phyloP scores from a whole-genome alignment of 2,797 vertebrate genomes.

The Halcyon badia region DNA sequence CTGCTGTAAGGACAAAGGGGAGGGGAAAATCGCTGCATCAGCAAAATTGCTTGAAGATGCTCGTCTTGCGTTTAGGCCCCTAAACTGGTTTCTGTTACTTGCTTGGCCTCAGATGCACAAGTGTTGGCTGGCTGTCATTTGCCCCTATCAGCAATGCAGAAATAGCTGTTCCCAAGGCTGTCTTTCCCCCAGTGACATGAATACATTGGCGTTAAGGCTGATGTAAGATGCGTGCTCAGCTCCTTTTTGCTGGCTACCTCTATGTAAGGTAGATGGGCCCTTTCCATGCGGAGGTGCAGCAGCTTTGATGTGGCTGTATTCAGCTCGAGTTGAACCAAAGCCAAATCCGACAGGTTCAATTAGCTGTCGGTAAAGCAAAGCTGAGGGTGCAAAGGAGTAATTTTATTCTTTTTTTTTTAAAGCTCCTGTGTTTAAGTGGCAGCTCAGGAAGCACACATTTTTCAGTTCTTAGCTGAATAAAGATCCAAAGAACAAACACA shows the following conservation, averaged over 20 bases:
- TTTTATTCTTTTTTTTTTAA: constrained; percentile 41
- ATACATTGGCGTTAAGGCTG: not conserved
- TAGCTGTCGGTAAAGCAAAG: constrained; percentile 1
- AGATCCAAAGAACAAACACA: constrained; percentile 63
- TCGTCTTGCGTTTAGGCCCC: not conserved
- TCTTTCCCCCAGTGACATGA: not conserved
- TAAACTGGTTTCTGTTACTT: not conserved
- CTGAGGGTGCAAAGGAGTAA: constrained; percentile 26
- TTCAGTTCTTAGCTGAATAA: constrained; percentile 64
- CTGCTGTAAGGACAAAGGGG: constrained; percentile 26
- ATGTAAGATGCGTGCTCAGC: constrained; percentile 51
- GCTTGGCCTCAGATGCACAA: not conserved
- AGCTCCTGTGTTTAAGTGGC: constrained; percentile 57
- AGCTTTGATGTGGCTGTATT: constrained; percentile 64
- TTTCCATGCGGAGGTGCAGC: constrained; percentile 23
- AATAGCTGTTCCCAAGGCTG: constrained; percentile 19
- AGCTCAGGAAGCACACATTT: constrained; percentile 64
- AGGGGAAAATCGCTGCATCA: not conserved
- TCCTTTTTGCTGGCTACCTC: not conserved
- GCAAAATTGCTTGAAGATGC: not conserved
- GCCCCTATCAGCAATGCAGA: not conserved
- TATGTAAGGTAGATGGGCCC: not conserved
- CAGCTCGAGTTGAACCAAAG: constrained; percentile 30
- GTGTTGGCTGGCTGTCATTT: not conserved
- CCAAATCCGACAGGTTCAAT: constrained; percentile 14